Evolutionary conservation across 1,140 invertebrate species (phyloP).

Genomic region (Samia ricini): DNA sequence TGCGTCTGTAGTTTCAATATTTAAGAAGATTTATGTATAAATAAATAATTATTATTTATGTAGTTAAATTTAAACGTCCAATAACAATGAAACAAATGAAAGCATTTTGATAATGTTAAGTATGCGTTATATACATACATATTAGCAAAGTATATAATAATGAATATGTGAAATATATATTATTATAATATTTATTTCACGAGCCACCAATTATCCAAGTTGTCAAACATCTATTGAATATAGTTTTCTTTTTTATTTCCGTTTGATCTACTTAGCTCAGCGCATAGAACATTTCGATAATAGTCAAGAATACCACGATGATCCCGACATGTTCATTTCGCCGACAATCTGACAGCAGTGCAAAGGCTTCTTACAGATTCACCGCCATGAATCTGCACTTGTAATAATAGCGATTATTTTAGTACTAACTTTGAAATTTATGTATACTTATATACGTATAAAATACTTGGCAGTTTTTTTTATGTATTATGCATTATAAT

Average conservation of each 20-base stretch:
- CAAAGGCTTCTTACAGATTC: conserved; percentile 40
- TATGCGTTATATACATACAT: no score
- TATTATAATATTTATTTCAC: conserved; percentile 32
- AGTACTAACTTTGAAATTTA: conserved; percentile 32
- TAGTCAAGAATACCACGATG: conserved; percentile 55
- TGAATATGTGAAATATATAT: neutral
- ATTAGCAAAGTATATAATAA: no score
- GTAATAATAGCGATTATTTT: no score
- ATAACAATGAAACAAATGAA: no score
- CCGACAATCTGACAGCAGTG: conserved; percentile 61
- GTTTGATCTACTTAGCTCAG: conserved; percentile 67
- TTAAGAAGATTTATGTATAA: no score
- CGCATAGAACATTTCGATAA: conserved; percentile 12
- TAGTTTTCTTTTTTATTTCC: conserved; percentile 68
- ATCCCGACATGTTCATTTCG: conserved; percentile 62
- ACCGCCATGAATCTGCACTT: conserved; percentile 65
- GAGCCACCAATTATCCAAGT: conserved; percentile 60
- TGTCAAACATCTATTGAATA: conserved; percentile 67
- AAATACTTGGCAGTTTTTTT: no score
- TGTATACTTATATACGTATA: no score
- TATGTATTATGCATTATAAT: no score
- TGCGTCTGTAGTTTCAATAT: no score
- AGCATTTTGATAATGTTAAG: no score
- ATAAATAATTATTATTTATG: no score
- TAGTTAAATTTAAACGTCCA: no score